Base-by-base conservation (phyloP, 2,797 vertebrate genomes). In the Propithecus deckenii region DNA sequence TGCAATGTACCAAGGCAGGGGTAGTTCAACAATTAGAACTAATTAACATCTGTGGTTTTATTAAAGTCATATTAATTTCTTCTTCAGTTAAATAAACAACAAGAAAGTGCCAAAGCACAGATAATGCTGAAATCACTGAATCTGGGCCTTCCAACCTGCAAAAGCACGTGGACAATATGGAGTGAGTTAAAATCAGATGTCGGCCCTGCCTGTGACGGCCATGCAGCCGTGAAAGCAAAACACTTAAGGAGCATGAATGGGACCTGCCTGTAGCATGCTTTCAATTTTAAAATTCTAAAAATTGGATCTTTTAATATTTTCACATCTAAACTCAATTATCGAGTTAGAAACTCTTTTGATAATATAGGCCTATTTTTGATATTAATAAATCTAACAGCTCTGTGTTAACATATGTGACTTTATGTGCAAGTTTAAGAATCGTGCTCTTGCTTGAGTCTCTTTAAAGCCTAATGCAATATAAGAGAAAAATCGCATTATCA, bases 131-230 rank as follows among this genome's bases (percentile, higher is more conserved):
- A 38, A 28, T 59, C 92, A 52, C 9, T 5, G 38, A 46, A 4
- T 46, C 13, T 1, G 46, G 38, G 32, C 32, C 32, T 78, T 72
- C 65, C 81, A 59, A 18, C 32, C 78, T n/a, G 0, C 7, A n/a
- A 3, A 83, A 76, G 22, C 61, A 2, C 0, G 0, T 1, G 30
- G 4, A 4, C 30, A 30, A 7, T 4, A 0, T 8, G 2, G 15
- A 32, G 5, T 4, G 22, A 71, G 25, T 5, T 3, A 3, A 13
- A 25, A 20, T 5, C 43, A 9, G 4, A 4, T 4, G 13, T 43
- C 28, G 4, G 5, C n/a, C 25, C 4, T 3, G 23, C 43, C 59
- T 69, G 13, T 20, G 22, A 6, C 4, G 11, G 0, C 22, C 1
- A 5, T 18, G 30, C 28, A 30, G 23, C 61, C 20, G 5, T 14